These are phyloP conservation scores for Zosterops borbonicus DNA, from an alignment of 2,113 vertebrate species.

Conservation along the genomic window DNA sequence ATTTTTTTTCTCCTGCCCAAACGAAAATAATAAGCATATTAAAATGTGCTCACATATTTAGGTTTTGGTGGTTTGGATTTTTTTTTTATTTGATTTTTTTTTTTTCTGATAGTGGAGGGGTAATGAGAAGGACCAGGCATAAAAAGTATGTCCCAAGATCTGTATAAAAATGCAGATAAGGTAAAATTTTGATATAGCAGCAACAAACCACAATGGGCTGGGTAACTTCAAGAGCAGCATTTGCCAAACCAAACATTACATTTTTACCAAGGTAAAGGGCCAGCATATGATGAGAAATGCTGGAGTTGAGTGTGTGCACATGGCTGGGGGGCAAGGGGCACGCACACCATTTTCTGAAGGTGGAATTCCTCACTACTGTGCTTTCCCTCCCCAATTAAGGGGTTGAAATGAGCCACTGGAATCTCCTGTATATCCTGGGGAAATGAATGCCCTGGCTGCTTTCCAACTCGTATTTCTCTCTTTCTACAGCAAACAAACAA, in stretches of 20 bases:
- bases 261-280: neutral
- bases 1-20: neutral
- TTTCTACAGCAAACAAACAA: conserved; percentile 54
- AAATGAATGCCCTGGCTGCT: conserved; percentile 56
- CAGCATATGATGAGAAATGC: neutral
- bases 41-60: neutral
- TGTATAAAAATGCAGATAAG: neutral
- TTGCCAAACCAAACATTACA: neutral
- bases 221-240: neutral
- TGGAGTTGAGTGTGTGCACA: neutral
- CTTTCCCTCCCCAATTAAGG: conserved; percentile 47
- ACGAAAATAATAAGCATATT: neutral
- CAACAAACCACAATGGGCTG: neutral
- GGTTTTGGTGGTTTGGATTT: neutral
- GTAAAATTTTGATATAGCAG: neutral
- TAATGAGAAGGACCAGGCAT: neutral
- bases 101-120: neutral
- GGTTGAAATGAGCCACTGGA: conserved; percentile 45
- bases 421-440: conserved; percentile 57
- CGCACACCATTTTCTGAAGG: neutral
- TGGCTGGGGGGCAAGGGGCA: conserved; percentile 6
- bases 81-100: neutral
- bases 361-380: conserved; percentile 24
- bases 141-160: neutral
- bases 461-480: conserved; percentile 32